phyloP scores from a whole-genome alignment of 2,888 invertebrate species.

The Lampropteryx suffumata region DNA sequence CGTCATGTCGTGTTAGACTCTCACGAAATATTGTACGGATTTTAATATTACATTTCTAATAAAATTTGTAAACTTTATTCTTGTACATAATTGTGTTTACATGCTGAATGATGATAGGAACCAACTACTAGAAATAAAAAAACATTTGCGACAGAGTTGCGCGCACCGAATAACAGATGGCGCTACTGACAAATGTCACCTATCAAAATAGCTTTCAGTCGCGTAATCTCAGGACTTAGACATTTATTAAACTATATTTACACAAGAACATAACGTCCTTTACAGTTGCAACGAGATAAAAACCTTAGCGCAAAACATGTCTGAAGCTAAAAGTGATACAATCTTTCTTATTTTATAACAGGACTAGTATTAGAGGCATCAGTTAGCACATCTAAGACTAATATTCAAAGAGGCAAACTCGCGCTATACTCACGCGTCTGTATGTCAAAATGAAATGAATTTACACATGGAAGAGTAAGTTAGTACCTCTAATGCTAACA shows the following conservation, averaged over 20 bases:
- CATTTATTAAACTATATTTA: neutral
- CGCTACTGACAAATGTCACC: neutral
- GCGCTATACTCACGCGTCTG: too few relatives aligned
- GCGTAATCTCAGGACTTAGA: neutral
- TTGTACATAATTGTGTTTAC: constrained; percentile 6
- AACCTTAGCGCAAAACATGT: too few relatives aligned
- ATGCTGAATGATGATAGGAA: neutral
- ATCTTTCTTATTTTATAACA: too few relatives aligned
- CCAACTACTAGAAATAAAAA: neutral
- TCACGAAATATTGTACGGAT: neutral
- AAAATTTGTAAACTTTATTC: neutral
- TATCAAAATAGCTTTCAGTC: neutral
- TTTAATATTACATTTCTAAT: neutral
- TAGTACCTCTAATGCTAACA: too few relatives aligned
- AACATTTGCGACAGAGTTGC: neutral
- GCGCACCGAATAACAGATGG: constrained; percentile 3
- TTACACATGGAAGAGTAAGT: too few relatives aligned
- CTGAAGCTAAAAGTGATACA: too few relatives aligned
- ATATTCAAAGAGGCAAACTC: too few relatives aligned
- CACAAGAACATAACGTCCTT: neutral
- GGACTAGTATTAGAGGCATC: too few relatives aligned
- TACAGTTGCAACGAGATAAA: neutral
- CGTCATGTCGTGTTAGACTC: too few relatives aligned
- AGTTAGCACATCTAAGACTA: too few relatives aligned
- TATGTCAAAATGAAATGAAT: too few relatives aligned